A percentile compares a stretch with the other conserved stretches of the same genome.
Conservation (phyloP, 2,888 invertebrate species). For the Aphelenchoides bicaudatus region DNA sequence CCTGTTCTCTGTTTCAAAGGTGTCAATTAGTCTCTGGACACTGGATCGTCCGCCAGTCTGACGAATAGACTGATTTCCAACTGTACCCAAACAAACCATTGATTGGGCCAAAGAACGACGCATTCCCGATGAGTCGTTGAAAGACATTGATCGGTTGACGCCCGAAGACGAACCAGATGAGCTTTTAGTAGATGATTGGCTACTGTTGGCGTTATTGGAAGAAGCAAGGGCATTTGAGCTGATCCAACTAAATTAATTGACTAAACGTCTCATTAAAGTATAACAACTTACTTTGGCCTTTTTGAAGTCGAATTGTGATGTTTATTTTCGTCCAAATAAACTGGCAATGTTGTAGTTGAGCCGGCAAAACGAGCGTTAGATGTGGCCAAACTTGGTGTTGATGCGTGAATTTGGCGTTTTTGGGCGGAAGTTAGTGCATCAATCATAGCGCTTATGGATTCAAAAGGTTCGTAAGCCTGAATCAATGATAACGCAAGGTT, state of each 20-base stretch:
- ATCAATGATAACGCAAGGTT: conserved; percentile 2
- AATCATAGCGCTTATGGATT: conserved; percentile 29
- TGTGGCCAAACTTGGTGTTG: conserved; percentile 4
- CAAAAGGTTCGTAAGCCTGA: conserved; percentile 32
- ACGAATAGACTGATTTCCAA: too few relatives aligned
- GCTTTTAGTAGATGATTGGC: background rate
- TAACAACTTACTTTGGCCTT: too few relatives aligned
- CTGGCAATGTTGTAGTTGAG: conserved; percentile 12
- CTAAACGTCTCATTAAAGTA: background rate
- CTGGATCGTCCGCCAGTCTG: conserved; percentile 10
- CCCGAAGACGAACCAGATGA: background rate
- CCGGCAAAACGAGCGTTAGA: conserved; percentile 5
- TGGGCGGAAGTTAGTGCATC: conserved; percentile 28
- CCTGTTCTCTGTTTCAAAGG: conserved; percentile 30
- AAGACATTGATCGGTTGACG: conserved; percentile 21
- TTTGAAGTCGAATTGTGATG: too few relatives aligned
- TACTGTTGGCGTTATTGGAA: background rate
- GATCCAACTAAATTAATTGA: conserved; percentile 3
- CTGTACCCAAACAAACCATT: too few relatives aligned
- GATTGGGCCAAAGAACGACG: background rate
- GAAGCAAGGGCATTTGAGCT: background rate
- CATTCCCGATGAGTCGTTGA: conserved; percentile 16
- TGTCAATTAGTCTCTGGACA: conserved; percentile 33
- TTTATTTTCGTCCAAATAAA: background rate
- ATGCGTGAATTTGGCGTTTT: conserved; percentile 13